Evolutionary conservation across 2,888 invertebrate species (phyloP).

Genomic region (Galeruca laticollis): DNA sequence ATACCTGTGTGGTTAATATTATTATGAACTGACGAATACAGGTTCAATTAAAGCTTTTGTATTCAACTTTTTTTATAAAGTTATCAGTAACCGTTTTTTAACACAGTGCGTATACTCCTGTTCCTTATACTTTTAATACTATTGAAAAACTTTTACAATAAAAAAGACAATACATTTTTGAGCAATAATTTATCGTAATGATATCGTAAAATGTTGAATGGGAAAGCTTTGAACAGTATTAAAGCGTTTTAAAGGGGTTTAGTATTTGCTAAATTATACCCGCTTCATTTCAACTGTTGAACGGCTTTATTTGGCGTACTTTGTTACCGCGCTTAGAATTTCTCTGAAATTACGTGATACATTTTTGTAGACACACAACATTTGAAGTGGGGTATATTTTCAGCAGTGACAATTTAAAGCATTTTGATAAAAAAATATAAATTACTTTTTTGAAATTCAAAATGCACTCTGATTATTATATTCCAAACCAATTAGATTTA

Average conservation of each 20-base stretch:
- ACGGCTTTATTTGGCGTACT: conserved; percentile 7
- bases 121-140: too few species aligned
- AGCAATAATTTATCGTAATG: neutral
- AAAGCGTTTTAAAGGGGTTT: neutral
- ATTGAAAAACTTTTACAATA: neutral
- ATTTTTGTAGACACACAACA: too few species aligned
- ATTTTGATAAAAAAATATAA: too few species aligned
- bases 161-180: neutral
- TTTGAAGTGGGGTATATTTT: too few species aligned
- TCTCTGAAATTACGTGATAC: too few species aligned
- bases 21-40: too few species aligned
- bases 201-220: conserved; percentile 12
- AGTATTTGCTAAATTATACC: conserved; percentile 1
- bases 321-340: neutral
- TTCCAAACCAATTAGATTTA: neutral
- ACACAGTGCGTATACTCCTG: neutral
- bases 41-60: too few species aligned
- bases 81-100: too few species aligned
- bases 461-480: neutral
- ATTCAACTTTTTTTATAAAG: too few species aligned
- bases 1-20: too few species aligned
- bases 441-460: too few species aligned
- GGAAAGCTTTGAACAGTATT: neutral
- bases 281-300: conserved; percentile 1
- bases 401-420: too few species aligned